phyloP scores from a whole-genome alignment of 2,888 invertebrate species.

The Catocala sponsa region DNA sequence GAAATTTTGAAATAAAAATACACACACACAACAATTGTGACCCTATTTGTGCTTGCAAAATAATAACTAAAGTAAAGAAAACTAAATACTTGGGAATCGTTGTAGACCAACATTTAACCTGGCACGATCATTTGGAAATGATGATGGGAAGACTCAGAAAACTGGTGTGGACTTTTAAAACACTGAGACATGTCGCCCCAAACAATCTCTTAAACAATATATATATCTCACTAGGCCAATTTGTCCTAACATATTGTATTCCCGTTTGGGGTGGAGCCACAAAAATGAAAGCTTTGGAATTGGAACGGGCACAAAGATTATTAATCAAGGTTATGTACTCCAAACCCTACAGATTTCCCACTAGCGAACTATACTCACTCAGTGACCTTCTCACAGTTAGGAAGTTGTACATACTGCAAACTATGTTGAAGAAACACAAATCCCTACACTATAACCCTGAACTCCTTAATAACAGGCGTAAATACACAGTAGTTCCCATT shows the following conservation, averaged over 20 bases:
- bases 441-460: not conserved
- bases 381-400: not conserved
- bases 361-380: not conserved
- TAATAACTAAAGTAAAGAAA: too few relatives aligned
- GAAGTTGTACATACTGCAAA: not conserved
- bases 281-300: not conserved
- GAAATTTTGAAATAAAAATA: too few relatives aligned
- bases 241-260: slow-evolving; percentile 1
- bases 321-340: slow-evolving; percentile 5
- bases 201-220: not conserved
- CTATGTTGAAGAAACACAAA: too few relatives aligned
- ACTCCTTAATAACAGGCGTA: not conserved
- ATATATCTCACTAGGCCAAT: not conserved
- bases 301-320: slow-evolving; percentile 3
- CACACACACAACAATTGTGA: too few relatives aligned
- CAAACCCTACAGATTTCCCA: slow-evolving; percentile 5
- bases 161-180: not conserved
- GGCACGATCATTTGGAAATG: not conserved
- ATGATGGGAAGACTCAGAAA: not conserved
- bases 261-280: slow-evolving; percentile 6
- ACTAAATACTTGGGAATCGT: slow-evolving; percentile 5
- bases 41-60: too few relatives aligned
- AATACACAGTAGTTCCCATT: not conserved
- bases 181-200: not conserved
- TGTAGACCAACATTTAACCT: not conserved